Evolutionary conservation across 2,888 invertebrate genomes (phyloP).

Genomic region (Podabrus alpinus): DNA sequence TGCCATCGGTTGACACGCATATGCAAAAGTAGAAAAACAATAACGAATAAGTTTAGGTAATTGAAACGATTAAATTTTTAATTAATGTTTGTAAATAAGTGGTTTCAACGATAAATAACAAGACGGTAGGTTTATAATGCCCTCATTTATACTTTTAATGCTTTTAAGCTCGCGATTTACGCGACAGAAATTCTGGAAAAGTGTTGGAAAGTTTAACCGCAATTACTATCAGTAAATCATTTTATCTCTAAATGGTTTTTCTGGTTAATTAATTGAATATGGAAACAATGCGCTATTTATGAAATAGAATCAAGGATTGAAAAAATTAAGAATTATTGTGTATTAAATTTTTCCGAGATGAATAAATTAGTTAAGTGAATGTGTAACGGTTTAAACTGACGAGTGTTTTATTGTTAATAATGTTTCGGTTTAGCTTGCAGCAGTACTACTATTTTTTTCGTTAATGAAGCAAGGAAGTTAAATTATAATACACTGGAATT

Average conservation of each 20-base stretch:
- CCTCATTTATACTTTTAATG: constrained; percentile 35
- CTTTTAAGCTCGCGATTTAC: constrained; percentile 37
- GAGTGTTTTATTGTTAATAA: not conserved
- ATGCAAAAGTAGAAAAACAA: too few species aligned
- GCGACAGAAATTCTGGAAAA: constrained; percentile 35
- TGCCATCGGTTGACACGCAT: too few species aligned
- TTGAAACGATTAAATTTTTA: constrained; percentile 29
- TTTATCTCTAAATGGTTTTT: constrained; percentile 11
- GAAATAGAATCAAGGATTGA: not conserved
- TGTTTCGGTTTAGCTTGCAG: not conserved
- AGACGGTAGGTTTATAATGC: constrained; percentile 28
- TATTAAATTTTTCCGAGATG: not conserved
- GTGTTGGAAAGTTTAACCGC: constrained; percentile 36
- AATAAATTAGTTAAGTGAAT: not conserved
- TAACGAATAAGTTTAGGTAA: constrained; percentile 12
- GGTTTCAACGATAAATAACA: constrained; percentile 35
- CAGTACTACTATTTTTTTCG: not conserved
- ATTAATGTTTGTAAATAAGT: constrained; percentile 35
- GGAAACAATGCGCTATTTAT: constrained; percentile 20
- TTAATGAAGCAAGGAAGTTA: not conserved
- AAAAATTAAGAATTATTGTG: not conserved
- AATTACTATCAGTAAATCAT: constrained; percentile 34
- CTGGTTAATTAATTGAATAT: constrained; percentile 30
- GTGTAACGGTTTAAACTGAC: not conserved
- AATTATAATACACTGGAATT: not conserved